Evolutionary conservation across 2,888 invertebrate genomes (phyloP), one percentile per base, ranked within the genome.

Genomic region (Tachina lurida): DNA sequence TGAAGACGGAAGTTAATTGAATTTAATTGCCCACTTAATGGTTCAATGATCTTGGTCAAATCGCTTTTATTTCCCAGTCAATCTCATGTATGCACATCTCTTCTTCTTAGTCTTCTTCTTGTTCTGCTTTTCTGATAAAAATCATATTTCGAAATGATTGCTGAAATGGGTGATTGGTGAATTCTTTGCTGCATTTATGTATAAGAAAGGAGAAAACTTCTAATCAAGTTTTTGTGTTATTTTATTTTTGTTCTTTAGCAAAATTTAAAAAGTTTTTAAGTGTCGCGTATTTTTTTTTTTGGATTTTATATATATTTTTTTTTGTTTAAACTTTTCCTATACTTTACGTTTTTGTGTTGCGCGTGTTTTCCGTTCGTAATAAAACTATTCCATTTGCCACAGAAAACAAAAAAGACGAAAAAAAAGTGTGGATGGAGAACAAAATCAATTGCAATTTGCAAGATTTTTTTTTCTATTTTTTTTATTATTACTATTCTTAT

Each of bases 1-100:
- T 81, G 77, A 81, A 62, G 54, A 85, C 87, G 88, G 89, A 89
- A 89, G 88, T 89, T 91, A 92, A 92, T 92, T 92, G 91, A 91
- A 92, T 91, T 90, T 91, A 92, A 91, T 92, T 92, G 92, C 89
- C 90, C 91, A 91, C 90, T 91, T 90, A 91, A 91, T 90, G 89
- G 90, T 89, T 91, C 91, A 91, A 89, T 91, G 90, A 90, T 91
- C 90, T 87, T 88, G 88, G 88, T 88, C 88, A 87, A 88, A 88
- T 87, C 60, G 74, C 73, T 81, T 81, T 73, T 73, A n/a, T 68
- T 49, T 52, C 12, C 4, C 47, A 49, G 10, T 60, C 74, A 75
- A 54, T 68, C 83, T 86, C 78, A 63, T 39, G 77, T 63, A 84
- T 84, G 70, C 73, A 31, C 31, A 84, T 62, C 19, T 39, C 7